Conservation (phyloP, 1,140 invertebrate species). For the Branchinecta lynchi region DNA sequence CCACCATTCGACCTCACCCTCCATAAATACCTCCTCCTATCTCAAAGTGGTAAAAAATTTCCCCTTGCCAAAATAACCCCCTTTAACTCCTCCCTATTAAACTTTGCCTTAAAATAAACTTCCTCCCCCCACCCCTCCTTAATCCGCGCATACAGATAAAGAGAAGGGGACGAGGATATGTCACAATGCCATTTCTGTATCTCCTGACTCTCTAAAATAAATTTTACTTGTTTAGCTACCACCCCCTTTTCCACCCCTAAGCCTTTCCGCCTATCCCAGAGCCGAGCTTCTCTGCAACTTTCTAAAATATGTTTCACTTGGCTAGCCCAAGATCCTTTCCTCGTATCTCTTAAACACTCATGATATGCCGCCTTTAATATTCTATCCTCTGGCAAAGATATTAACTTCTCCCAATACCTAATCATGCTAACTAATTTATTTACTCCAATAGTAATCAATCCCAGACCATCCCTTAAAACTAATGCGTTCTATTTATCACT, state of each 20-base stretch:
- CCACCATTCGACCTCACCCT: conserved; percentile 1
- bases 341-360: conserved; percentile 4
- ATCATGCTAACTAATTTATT: conserved; percentile 6
- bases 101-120: conserved; percentile 7
- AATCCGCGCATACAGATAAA: background rate
- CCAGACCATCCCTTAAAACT: background rate
- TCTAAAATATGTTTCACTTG: too few relatives aligned
- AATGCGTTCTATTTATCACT: too few relatives aligned
- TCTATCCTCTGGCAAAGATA: too few relatives aligned
- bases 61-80: background rate
- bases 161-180: too few relatives aligned
- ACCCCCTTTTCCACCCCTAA: too few relatives aligned
- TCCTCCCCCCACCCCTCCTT: background rate
- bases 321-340: background rate
- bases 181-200: too few relatives aligned
- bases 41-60: conserved; percentile 6
- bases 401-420: conserved; percentile 6
- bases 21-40: background rate
- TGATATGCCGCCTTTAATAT: background rate
- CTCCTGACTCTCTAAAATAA: too few relatives aligned
- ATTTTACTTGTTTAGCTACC: too few relatives aligned
- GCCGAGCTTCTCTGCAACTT: too few relatives aligned
- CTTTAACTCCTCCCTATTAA: conserved; percentile 10
- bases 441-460: background rate
- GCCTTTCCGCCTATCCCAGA: too few relatives aligned